These are phyloP conservation scores for Entomyzon cyanotis DNA, from an alignment of 2,113 vertebrate species.

Conservation along the genomic window DNA sequence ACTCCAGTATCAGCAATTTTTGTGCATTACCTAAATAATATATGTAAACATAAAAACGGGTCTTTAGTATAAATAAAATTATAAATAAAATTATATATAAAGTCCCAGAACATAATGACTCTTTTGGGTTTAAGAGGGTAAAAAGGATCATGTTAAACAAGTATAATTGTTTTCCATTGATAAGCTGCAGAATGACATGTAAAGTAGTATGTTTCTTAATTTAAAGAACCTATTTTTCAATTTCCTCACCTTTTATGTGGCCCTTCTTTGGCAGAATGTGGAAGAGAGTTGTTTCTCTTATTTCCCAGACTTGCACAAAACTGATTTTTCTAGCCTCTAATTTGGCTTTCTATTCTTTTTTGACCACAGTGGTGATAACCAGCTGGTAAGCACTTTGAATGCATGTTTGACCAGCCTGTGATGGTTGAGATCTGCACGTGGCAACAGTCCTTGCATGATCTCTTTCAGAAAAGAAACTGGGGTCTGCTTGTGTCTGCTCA, in stretches of 20 bases:
- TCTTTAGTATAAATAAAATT: background rate
- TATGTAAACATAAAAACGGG: background rate
- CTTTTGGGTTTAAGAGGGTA: background rate
- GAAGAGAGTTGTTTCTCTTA: background rate
- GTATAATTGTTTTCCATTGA: background rate
- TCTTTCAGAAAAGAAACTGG: conserved; percentile 52
- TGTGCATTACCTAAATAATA: background rate
- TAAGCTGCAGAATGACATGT: background rate
- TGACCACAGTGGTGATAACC: conserved; percentile 24
- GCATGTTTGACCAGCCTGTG: background rate
- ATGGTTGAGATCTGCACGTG: background rate
- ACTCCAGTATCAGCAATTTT: rapidly evolving
- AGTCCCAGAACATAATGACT: background rate
- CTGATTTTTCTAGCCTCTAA: conserved; percentile 8
- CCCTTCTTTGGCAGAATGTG: background rate
- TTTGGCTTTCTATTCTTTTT: conserved; percentile 26
- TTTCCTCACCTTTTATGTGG: background rate
- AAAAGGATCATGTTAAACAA: background rate
- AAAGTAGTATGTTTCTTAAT: background rate
- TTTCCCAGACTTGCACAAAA: background rate
- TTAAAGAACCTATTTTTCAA: background rate
- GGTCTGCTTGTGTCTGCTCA: background rate
- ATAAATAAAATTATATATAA: background rate
- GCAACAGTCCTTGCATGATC: background rate
- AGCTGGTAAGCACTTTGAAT: conserved; percentile 29